Percentiles rank a stretch among this genome's conserved stretches.
These are phyloP conservation scores for Trichogramma dendrolimi DNA, from an alignment of 2,888 invertebrate species.

Conservation along the genomic window DNA sequence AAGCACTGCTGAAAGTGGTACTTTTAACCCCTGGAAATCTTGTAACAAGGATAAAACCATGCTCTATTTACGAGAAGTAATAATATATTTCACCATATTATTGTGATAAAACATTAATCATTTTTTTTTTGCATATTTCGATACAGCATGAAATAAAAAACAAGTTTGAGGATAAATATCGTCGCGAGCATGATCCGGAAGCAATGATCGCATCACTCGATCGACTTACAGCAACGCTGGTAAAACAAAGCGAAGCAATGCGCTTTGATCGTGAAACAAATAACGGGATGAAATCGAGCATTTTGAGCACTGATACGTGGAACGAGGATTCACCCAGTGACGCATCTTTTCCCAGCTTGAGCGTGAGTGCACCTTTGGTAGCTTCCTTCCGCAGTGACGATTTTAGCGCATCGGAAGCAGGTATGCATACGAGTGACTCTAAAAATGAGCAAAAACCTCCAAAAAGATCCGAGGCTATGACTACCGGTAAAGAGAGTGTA, in stretches of 20 bases:
- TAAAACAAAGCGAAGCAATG: slow-evolving; percentile 63
- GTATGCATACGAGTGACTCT: slow-evolving; percentile 59
- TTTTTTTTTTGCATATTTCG: no score
- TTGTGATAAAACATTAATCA: no score
- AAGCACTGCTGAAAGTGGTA: no score
- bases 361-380: slow-evolving; percentile 69
- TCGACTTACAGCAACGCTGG: slow-evolving; percentile 62
- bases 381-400: slow-evolving; percentile 65
- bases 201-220: slow-evolving; percentile 67
- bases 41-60: no score
- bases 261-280: slow-evolving; percentile 49
- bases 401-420: no score
- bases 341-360: slow-evolving; percentile 76
- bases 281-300: slow-evolving; percentile 49
- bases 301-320: slow-evolving; percentile 58
- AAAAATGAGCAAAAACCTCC: slow-evolving; percentile 72
- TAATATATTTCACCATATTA: no score
- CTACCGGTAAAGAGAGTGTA: slow-evolving; percentile 52
- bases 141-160: slow-evolving; percentile 16
- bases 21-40: no score
- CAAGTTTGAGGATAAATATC: slow-evolving; percentile 43
- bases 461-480: slow-evolving; percentile 62
- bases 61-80: no score
- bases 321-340: slow-evolving; percentile 78
- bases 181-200: slow-evolving; percentile 61